Evolutionary conservation across 2,797 vertebrate species (phyloP).

Genomic region (Adelosebastes latens): DNA sequence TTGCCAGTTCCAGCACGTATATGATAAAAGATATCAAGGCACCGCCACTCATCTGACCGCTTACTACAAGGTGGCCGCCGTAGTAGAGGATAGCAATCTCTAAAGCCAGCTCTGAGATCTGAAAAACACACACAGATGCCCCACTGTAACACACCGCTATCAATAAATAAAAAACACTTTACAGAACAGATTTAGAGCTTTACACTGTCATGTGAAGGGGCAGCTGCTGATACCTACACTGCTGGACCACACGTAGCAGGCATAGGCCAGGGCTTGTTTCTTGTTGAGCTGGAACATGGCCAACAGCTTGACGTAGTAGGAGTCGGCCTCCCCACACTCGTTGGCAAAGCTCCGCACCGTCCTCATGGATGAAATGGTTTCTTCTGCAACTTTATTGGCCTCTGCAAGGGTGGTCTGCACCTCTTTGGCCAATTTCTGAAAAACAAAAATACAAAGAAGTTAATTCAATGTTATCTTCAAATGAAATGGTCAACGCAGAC

Average conservation of each 20-base stretch:
- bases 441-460: not conserved
- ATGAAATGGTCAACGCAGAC: not conserved
- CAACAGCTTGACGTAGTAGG: constrained; percentile 86
- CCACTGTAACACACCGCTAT: not conserved
- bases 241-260: constrained; percentile 92
- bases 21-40: constrained; percentile 92
- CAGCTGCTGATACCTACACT: constrained; percentile 82
- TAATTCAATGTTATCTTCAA: not conserved
- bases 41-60: constrained; percentile 90
- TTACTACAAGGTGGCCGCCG: constrained; percentile 92
- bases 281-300: constrained; percentile 91
- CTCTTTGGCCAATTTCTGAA: constrained; percentile 91
- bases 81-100: constrained; percentile 93
- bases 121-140: constrained; percentile 33
- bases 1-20: constrained; percentile 92
- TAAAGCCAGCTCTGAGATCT: constrained; percentile 91
- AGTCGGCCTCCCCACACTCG: constrained; percentile 86
- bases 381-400: constrained; percentile 94
- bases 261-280: constrained; percentile 90
- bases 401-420: constrained; percentile 92
- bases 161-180: not conserved
- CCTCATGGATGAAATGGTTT: constrained; percentile 94
- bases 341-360: constrained; percentile 96
- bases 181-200: not conserved
- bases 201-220: not conserved